These are phyloP conservation scores for Acanthurus leucopareius DNA, from an alignment of 2,797 vertebrate genomes.

Conservation along the genomic window DNA sequence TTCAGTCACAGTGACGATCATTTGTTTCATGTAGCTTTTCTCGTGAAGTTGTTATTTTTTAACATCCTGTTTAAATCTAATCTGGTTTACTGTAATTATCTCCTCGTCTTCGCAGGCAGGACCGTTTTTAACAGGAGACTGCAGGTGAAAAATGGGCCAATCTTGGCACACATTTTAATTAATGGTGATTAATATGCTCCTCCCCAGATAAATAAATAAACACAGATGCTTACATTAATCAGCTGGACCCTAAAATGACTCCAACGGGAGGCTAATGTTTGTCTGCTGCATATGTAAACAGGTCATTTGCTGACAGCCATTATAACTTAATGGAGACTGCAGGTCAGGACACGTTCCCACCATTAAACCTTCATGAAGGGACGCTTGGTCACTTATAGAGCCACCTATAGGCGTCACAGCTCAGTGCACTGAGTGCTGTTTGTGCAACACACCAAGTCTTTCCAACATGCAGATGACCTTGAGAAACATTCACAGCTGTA, in stretches of 20 bases:
- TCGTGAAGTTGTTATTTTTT: background rate
- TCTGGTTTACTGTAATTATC: background rate
- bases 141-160: conserved; percentile 21
- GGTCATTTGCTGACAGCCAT: background rate
- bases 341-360: too few relatives aligned
- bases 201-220: conserved; percentile 6
- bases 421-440: too few relatives aligned
- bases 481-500: too few relatives aligned
- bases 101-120: background rate
- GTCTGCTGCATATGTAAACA: background rate
- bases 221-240: conserved; percentile 20
- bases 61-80: conserved; percentile 6
- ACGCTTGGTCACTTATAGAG: too few relatives aligned
- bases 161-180: conserved; percentile 27
- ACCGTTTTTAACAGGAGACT: background rate
- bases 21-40: background rate
- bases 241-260: background rate
- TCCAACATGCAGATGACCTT: too few relatives aligned
- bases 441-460: too few relatives aligned
- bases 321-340: background rate
- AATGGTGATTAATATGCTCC: conserved; percentile 31
- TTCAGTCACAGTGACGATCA: background rate
- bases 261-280: background rate
- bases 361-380: too few relatives aligned
- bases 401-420: too few relatives aligned